Conservation (phyloP, 2,797 vertebrate genomes). For the Decapterus maruadsi region DNA sequence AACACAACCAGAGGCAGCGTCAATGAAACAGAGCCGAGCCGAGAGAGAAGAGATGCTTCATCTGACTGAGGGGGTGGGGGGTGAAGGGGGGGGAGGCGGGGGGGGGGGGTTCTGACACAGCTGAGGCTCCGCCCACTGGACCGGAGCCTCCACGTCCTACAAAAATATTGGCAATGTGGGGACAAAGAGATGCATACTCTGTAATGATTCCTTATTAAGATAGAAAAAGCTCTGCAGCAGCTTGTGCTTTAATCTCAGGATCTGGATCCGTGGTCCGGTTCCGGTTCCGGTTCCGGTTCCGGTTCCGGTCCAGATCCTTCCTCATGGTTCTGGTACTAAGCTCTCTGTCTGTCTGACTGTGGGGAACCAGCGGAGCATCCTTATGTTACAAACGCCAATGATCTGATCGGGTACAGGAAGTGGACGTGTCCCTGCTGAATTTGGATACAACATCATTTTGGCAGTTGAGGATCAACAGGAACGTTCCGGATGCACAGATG, state of each 20-base stretch:
- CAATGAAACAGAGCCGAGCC: constrained; percentile 53
- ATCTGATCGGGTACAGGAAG: constrained; percentile 78
- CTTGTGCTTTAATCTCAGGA: constrained; percentile 86
- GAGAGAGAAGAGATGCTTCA: constrained; percentile 40
- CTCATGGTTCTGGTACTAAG: constrained; percentile 69
- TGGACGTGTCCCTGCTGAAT: constrained; percentile 82
- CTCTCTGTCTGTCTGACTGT: constrained; percentile 56
- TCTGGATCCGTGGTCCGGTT: constrained; percentile 56
- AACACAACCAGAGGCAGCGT: constrained; percentile 64
- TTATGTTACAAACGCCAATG: constrained; percentile 64
- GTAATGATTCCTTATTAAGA: constrained; percentile 71
- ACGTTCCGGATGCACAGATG: no score
- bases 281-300: no score
- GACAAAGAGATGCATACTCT: constrained; percentile 81
- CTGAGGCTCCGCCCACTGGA: neutral
- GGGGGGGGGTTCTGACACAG: neutral
- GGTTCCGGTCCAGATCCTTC: constrained; percentile 54
- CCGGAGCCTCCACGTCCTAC: constrained; percentile 37
- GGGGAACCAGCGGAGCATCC: constrained; percentile 67
- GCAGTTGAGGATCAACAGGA: constrained; percentile 86
- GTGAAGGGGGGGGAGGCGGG: neutral
- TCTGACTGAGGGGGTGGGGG: constrained; percentile 33
- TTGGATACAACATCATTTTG: constrained; percentile 84
- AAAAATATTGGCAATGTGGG: constrained; percentile 83
- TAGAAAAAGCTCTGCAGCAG: constrained; percentile 83